Conservation (phyloP, 30 jellyfish, hydroid and myxozoan species). For the Rhopilema esculentum region DNA sequence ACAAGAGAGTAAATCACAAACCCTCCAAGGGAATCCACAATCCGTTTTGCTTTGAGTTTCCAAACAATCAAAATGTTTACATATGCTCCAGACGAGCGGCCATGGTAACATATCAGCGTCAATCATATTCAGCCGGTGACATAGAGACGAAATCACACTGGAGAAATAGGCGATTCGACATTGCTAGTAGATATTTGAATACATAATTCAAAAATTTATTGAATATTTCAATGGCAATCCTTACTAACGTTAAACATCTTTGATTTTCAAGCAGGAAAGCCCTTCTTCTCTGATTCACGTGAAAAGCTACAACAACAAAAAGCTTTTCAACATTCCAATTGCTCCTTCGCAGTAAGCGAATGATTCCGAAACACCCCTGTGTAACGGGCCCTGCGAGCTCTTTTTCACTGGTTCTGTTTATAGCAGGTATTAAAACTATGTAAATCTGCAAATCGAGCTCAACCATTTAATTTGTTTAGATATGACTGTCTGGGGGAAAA, state of each 20-base stretch:
- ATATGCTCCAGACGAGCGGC: slow-evolving; percentile 18
- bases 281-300: not conserved
- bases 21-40: not conserved
- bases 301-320: not conserved
- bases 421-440: too few relatives aligned
- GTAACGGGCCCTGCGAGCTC: too few relatives aligned
- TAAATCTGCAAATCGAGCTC: too few relatives aligned
- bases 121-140: slow-evolving; percentile 20
- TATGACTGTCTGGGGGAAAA: too few relatives aligned
- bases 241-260: not conserved
- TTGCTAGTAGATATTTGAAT: not conserved
- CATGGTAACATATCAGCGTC: slow-evolving; percentile 26
- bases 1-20: not conserved
- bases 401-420: too few relatives aligned
- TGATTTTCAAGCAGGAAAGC: not conserved
- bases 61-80: slow-evolving; percentile 2
- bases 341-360: not conserved
- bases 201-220: not conserved
- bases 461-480: too few relatives aligned
- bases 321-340: not conserved
- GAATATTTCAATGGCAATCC: not conserved
- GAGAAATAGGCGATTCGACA: not conserved
- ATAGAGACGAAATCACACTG: not conserved
- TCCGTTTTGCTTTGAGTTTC: not conserved
- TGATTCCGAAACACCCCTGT: too few relatives aligned